Conservation (phyloP, 2,797 vertebrate species). For the Myioborus melanocephalus region DNA sequence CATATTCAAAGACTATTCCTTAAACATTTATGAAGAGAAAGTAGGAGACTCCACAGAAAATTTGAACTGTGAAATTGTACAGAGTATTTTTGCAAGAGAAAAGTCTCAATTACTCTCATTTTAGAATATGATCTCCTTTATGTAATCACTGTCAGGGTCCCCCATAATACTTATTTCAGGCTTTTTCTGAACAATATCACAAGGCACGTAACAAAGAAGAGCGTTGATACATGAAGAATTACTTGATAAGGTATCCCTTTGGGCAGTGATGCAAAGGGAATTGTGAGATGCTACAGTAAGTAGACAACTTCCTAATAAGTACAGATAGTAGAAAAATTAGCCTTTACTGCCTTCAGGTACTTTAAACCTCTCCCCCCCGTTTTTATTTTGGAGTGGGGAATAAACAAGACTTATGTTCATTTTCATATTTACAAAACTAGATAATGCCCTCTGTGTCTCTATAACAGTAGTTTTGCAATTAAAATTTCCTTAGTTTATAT, state of each 20-base stretch:
- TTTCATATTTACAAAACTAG: background rate
- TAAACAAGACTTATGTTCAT: background rate
- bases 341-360: background rate
- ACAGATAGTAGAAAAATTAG: background rate
- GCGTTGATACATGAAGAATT: background rate
- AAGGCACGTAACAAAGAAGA: background rate
- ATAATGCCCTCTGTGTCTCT: background rate
- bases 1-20: background rate
- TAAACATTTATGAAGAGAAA: background rate
- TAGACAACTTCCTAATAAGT: background rate
- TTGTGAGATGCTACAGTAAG: background rate
- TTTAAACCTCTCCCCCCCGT: fast-evolving
- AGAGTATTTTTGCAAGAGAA: background rate
- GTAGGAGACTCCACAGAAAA: background rate
- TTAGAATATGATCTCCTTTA: background rate
- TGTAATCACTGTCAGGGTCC: background rate
- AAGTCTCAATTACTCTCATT: background rate
- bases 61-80: background rate
- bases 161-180: background rate
- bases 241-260: background rate
- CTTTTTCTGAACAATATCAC: background rate
- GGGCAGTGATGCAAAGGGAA: background rate
- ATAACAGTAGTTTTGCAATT: background rate
- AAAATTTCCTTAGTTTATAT: conserved; percentile 2
- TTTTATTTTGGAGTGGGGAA: background rate